Evolutionary conservation across 2,113 vertebrate genomes (phyloP).

Genomic region (Mesitornis unicolor): DNA sequence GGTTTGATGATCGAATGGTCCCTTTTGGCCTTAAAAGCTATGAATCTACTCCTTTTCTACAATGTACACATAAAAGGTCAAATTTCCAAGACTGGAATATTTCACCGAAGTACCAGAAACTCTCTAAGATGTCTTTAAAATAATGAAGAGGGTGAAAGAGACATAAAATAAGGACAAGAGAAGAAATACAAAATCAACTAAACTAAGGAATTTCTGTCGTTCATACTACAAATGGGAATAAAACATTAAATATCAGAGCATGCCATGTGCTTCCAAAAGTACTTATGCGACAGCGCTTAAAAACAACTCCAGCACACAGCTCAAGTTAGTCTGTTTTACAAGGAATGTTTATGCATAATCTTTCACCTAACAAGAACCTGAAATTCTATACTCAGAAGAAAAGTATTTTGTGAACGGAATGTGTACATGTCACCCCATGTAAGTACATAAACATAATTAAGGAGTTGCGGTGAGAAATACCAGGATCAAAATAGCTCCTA

Average conservation of each 20-base stretch:
- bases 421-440: neutral
- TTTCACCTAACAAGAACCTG: neutral
- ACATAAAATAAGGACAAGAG: neutral
- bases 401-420: neutral
- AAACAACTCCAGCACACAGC: neutral
- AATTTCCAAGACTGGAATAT: slow-evolving; percentile 31
- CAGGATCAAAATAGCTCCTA: neutral
- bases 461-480: neutral
- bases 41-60: slow-evolving; percentile 32
- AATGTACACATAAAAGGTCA: slow-evolving; percentile 18
- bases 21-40: slow-evolving; percentile 11
- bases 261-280: neutral
- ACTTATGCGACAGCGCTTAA: neutral
- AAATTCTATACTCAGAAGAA: neutral
- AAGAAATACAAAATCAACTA: neutral
- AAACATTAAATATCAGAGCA: neutral
- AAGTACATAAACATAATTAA: neutral
- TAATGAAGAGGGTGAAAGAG: neutral
- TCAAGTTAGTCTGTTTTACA: neutral
- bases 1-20: neutral
- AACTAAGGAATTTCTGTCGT: neutral
- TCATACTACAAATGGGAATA: neutral
- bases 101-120: slow-evolving; percentile 28
- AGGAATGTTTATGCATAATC: neutral
- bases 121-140: neutral